These are phyloP conservation scores for Lathronympha strigana DNA, from an alignment of 2,888 invertebrate genomes.

Conservation along the genomic window DNA sequence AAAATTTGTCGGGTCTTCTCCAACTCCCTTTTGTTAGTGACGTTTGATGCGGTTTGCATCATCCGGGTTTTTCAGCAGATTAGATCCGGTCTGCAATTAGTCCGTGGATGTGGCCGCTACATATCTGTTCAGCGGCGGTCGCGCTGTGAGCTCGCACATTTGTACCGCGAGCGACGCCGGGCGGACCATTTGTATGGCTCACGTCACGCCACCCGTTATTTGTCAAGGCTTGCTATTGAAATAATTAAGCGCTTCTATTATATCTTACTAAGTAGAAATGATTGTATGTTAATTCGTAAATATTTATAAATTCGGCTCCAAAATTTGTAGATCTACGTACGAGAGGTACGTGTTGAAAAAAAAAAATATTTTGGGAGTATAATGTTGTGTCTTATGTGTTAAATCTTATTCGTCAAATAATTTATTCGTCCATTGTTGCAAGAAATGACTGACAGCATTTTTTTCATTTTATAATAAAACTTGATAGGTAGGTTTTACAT, in stretches of 20 bases:
- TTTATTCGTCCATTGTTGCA: no score
- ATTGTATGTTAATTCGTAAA: background rate
- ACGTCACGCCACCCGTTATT: slow-evolving; percentile 14
- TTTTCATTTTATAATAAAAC: no score
- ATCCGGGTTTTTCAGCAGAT: slow-evolving; percentile 18
- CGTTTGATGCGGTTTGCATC: slow-evolving; percentile 3
- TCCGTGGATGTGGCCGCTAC: slow-evolving; percentile 21
- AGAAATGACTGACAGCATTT: no score
- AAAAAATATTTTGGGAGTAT: no score
- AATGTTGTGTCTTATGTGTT: no score
- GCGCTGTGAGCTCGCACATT: slow-evolving; percentile 24
- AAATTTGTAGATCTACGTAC: no score
- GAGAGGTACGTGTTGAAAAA: no score
- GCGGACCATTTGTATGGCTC: slow-evolving; percentile 26
- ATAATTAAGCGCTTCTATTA: slow-evolving; percentile 12
- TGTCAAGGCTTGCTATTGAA: slow-evolving; percentile 22
- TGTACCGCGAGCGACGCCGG: slow-evolving; percentile 18
- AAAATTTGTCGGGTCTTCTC: no score
- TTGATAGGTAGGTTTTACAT: no score
- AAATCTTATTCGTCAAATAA: no score
- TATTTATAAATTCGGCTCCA: background rate
- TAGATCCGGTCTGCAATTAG: slow-evolving; percentile 17
- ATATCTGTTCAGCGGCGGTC: slow-evolving; percentile 22
- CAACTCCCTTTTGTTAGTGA: no score
- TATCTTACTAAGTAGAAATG: background rate